Evolutionary conservation across 2,113 vertebrate genomes (phyloP), one percentile per base, ranked within the genome.

Genomic region (Sigmodon hispidus): DNA sequence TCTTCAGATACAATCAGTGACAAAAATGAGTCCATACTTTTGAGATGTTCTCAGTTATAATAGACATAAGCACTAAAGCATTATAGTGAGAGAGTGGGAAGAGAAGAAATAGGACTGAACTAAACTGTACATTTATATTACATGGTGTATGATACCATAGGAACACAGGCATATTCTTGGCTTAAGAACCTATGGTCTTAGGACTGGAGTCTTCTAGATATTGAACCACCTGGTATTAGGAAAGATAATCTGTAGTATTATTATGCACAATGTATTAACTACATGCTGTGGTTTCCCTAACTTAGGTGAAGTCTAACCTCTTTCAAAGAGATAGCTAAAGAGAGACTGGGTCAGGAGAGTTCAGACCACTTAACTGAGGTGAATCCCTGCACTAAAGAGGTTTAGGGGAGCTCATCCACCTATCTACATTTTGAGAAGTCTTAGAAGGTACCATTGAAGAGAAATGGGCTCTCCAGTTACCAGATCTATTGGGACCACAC

Each of bases 171-270:
- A 70, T 24, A 7, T 48, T 88, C n/a, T 79, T 96, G 73, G 45
- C 13, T 73, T 93, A 90, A 75, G 57, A 61, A 83, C 31, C 31
- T 79, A 11, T 52, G 63, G 31, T 48, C 80, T 50, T 29, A 87
- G 40, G 22, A 87, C 67, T 48, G 17, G 36, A 92, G 48, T 31
- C 72, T 77, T 94, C 85, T 87, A 76, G 52, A 79, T 87, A 94
- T 89, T 67, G 48, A 91, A 31, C 57, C 69, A 57, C 59, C 52
- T 34, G 34, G 17, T n/a, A n/a, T 34, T 52, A 69, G 22, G 59
- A 96, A 70, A 84, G 52, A 31, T 84, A 45, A 80, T 89, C 45
- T 93, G 73, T 95, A 11, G 75, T 83, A 73, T 81, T 95, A 92
- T 87, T 94, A 67, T 79, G 55, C 50, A 40, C 10, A 87, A 87